Percentiles rank a stretch among this genome's conserved stretches.
phyloP scores from a whole-genome alignment of 2,113 vertebrate genomes.

The Glareola pratincola region DNA sequence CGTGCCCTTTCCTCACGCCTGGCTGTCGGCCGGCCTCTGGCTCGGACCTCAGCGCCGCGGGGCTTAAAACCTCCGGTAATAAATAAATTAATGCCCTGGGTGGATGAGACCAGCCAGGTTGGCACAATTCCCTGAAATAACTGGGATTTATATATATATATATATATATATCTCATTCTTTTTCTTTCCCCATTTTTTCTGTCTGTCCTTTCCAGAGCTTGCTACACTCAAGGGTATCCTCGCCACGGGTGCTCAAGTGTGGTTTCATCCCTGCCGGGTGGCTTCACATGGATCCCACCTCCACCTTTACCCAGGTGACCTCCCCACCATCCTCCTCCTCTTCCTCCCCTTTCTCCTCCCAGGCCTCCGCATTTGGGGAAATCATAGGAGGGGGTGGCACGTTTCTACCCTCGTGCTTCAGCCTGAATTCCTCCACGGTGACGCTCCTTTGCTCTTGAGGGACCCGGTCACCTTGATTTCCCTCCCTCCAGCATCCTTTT shows the following conservation, averaged over 20 bases:
- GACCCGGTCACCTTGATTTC: neutral
- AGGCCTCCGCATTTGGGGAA: rapidly evolving
- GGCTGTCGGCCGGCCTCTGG: neutral
- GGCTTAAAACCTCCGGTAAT: neutral
- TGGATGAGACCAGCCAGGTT: neutral
- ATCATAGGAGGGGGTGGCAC: neutral
- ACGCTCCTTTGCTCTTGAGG: slow-evolving; percentile 17
- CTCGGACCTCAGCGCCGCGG: rapidly evolving
- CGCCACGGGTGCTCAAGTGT: neutral
- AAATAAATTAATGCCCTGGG: neutral
- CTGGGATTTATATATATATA: neutral
- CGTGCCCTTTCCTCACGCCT: neutral
- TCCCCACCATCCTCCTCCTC: neutral
- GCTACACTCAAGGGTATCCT: rapidly evolving
- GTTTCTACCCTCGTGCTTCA: neutral
- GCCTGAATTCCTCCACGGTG: neutral
- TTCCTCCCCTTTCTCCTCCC: neutral
- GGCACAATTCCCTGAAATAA: neutral
- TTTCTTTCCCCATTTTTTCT: neutral
- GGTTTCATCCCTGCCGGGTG: neutral
- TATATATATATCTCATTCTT: neutral
- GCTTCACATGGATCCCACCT: neutral
- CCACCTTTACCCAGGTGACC: neutral
- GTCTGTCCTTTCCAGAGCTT: neutral
- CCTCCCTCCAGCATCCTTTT: neutral